These are phyloP conservation scores for Conger conger DNA, from an alignment of 2,113 vertebrate species.

Conservation along the genomic window DNA sequence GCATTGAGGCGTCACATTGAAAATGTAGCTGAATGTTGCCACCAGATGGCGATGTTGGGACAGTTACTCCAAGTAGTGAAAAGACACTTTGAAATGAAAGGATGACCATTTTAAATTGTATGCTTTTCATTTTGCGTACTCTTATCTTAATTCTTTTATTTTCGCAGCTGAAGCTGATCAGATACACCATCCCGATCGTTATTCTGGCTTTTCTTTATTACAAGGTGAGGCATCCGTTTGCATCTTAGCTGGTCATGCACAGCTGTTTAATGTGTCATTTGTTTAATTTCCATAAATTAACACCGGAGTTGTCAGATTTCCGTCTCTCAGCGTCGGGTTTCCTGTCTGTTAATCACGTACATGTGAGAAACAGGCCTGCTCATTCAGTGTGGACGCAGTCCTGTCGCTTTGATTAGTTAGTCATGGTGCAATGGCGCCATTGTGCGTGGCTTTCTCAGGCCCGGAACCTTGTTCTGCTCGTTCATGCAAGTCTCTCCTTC, in stretches of 20 bases:
- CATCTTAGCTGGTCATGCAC: neutral
- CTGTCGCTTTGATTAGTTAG: neutral
- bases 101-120: neutral
- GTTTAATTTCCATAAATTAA: neutral
- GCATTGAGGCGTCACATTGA: neutral
- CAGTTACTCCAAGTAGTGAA: conserved; percentile 27
- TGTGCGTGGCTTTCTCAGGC: neutral
- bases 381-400: neutral
- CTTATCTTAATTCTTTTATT: conserved; percentile 30
- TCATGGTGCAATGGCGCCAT: neutral
- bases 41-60: conserved; percentile 79
- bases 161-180: conserved; percentile 74
- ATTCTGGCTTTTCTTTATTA: conserved; percentile 79
- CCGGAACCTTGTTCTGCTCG: neutral
- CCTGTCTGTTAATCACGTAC: neutral
- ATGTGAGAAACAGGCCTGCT: neutral
- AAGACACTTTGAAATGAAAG: conserved; percentile 14
- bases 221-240: conserved; percentile 76
- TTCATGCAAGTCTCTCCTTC: no score
- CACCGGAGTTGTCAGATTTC: neutral
- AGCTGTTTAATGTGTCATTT: neutral
- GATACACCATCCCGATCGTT: conserved; percentile 74
- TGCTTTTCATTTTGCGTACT: neutral
- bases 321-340: neutral
- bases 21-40: conserved; percentile 35